These are phyloP conservation scores for Dendrolimus punctatus DNA, from an alignment of 1,140 invertebrate genomes.

Conservation along the genomic window DNA sequence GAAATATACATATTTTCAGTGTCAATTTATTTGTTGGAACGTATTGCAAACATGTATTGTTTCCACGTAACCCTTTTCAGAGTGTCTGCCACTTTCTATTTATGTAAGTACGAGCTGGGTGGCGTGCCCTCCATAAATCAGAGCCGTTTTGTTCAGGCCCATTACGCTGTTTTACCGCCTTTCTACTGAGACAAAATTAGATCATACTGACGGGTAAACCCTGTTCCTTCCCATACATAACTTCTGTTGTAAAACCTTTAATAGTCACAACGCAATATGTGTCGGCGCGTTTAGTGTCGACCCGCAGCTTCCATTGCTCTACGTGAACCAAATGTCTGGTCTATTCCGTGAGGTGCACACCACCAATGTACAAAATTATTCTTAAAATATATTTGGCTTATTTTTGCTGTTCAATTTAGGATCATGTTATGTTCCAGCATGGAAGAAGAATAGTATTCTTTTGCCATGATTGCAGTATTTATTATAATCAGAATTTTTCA, in stretches of 20 bases:
- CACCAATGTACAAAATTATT: too few species aligned
- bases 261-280: conserved; percentile 34
- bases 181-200: conserved; percentile 58
- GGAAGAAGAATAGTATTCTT: too few species aligned
- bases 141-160: conserved; percentile 52
- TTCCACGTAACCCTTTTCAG: conserved; percentile 43
- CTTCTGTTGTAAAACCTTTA: conserved; percentile 50
- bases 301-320: not conserved
- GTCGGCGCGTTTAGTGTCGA: conserved; percentile 12
- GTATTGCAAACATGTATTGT: conserved; percentile 32
- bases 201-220: conserved; percentile 49
- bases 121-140: conserved; percentile 52
- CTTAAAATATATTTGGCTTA: too few species aligned
- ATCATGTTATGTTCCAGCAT: too few species aligned
- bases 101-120: conserved; percentile 43
- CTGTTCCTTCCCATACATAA: conserved; percentile 34
- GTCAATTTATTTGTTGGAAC: conserved; percentile 26
- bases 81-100: conserved; percentile 43
- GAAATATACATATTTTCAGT: conserved; percentile 4
- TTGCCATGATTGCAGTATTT: too few species aligned
- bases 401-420: too few species aligned
- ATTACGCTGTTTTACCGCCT: conserved; percentile 60
- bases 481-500: too few species aligned
- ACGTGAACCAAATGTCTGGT: too few species aligned
- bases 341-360: too few species aligned